Conservation (phyloP, 2,797 vertebrate genomes). For the Sarcophilus harrisii region DNA sequence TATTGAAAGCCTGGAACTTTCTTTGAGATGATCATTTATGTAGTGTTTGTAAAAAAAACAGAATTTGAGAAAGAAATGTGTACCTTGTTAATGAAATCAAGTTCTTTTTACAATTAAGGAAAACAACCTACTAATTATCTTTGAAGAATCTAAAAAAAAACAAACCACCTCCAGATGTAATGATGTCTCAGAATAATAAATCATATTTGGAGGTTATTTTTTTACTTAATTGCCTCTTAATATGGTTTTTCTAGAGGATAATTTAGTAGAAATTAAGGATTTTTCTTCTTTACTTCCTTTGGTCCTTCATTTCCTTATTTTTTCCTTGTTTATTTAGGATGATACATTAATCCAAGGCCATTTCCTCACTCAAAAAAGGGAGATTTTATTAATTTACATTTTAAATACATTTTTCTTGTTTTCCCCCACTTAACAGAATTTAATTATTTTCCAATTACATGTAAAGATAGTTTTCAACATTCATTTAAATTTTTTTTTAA, state of each 20-base stretch:
- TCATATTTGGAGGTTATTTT: background rate
- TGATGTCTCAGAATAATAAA: background rate
- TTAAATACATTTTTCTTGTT: background rate
- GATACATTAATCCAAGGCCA: constrained; percentile 25
- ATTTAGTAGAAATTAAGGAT: background rate
- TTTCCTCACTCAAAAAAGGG: background rate
- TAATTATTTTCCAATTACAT: too few species aligned
- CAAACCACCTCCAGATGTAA: background rate
- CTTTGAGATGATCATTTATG: constrained; percentile 37
- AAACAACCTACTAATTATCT: constrained; percentile 61
- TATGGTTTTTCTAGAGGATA: constrained; percentile 34
- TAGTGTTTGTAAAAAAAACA: constrained; percentile 19
- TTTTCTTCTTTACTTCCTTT: background rate
- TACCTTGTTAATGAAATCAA: constrained; percentile 51
- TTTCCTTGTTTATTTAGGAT: constrained; percentile 18
- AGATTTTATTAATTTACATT: background rate
- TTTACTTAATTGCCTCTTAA: constrained; percentile 46
- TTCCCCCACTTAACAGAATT: too few species aligned
- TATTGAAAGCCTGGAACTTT: constrained; percentile 39
- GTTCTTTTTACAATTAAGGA: constrained; percentile 39
- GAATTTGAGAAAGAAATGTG: constrained; percentile 46
- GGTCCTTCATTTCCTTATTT: background rate
- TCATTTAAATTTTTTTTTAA: too few species aligned
- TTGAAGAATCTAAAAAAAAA: constrained; percentile 10
- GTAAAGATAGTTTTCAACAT: too few species aligned